A percentile compares a stretch with the other conserved stretches of the same genome.
These are phyloP conservation scores for Ceratina japonica DNA, from an alignment of 1,140 invertebrate genomes.

Conservation along the genomic window DNA sequence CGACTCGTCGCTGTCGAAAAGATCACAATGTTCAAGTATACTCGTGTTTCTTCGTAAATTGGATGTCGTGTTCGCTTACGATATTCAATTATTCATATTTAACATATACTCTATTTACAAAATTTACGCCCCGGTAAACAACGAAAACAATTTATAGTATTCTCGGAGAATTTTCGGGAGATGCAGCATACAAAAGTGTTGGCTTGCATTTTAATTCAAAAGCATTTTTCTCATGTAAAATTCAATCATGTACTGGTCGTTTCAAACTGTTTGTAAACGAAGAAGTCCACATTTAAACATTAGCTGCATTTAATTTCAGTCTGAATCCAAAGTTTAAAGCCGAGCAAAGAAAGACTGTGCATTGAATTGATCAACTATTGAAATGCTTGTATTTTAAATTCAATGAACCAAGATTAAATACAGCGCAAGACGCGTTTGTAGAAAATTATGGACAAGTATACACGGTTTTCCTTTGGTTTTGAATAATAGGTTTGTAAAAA, in stretches of 20 bases:
- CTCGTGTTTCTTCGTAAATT: conserved; percentile 57
- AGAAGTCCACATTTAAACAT: background rate
- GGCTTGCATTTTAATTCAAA: conserved; percentile 29
- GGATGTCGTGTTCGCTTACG: conserved; percentile 41
- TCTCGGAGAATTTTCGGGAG: conserved; percentile 33
- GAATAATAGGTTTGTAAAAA: background rate
- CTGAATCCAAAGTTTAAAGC: conserved; percentile 17
- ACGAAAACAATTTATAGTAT: conserved; percentile 60
- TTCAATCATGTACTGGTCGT: background rate
- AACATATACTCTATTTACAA: conserved; percentile 74
- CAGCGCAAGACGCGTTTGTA: background rate
- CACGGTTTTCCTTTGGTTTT: background rate
- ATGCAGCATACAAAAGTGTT: conserved; percentile 44
- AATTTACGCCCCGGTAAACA: conserved; percentile 64
- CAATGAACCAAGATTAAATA: background rate
- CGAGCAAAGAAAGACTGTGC: conserved; percentile 45
- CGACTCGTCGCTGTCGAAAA: conserved; percentile 59
- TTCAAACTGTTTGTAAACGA: background rate
- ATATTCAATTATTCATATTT: conserved; percentile 61
- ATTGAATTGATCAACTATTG: conserved; percentile 7
- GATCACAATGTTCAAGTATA: conserved; percentile 76
- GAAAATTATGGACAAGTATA: background rate
- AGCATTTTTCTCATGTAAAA: conserved; percentile 20
- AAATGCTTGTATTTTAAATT: conserved; percentile 12
- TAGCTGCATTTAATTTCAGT: conserved; percentile 16